Evolutionary conservation across 1,140 invertebrate genomes (phyloP), one percentile per base, ranked within the genome.

Genomic region (Doryteuthis pealeii): DNA sequence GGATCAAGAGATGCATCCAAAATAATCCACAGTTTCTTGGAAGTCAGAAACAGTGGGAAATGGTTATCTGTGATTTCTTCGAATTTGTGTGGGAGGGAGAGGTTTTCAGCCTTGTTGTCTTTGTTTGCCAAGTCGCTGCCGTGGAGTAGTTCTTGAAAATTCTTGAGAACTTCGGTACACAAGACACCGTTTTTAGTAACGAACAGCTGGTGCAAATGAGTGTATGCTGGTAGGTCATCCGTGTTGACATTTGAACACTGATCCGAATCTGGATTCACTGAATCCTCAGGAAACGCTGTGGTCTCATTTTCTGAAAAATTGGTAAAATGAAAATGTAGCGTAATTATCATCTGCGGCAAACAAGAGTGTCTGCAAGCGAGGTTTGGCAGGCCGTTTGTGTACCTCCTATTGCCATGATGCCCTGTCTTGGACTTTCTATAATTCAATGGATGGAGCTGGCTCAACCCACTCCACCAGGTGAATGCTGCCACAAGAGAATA

Each of bases 101-200:
- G 40, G 58, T 76, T 72, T 69, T 82, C 78, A 18, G 71, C 32
- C 22, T 62, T 69, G 8, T 78, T 74, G 73, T 80, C 78, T 12
- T 75, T 66, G 22, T 78, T 69, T 2, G 77, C 72, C 2, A 78
- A 33, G 33, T 77, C 70, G 62, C 73, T 77, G 22, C 82, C 83
- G 72, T 79, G 80, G 65, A 78, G 79, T 43, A 85, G 76, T 70
- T 83, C 79, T 31, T 74, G 58, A 72, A 87, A 86, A 35, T 83
- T 86, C 72, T 86, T 87, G 76, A 82, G 75, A 10, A 87, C 81
- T 74, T 86, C 84, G 72, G 49, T 81, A 68, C 83, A 86, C 43
- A 87, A 77, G 8, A 84, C 79, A 14, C 79, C 76, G 74, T 87
- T 86, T 72, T 85, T 85, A 4, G 85, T 85, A 22, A 86, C 80